Evolutionary conservation across 1,140 invertebrate species (phyloP).

Genomic region (Seison nebaliae): DNA sequence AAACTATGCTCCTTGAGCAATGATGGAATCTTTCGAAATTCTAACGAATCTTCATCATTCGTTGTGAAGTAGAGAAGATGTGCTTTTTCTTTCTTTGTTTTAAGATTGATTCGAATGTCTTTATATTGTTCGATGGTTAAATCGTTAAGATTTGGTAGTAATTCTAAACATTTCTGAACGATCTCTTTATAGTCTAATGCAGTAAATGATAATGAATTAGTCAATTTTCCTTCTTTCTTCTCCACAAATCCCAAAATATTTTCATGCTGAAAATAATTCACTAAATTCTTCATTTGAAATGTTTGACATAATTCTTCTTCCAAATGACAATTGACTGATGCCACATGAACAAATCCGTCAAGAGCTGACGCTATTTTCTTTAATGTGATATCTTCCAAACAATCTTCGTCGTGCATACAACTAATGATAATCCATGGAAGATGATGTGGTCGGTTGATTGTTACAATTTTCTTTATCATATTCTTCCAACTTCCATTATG

Average conservation of each 20-base stretch:
- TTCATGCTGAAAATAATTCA: too few relatives aligned
- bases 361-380: slow-evolving; percentile 38
- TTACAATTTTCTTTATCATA: too few relatives aligned
- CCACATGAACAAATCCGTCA: slow-evolving; percentile 28
- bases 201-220: background rate
- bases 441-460: too few relatives aligned
- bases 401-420: slow-evolving; percentile 26
- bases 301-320: background rate
- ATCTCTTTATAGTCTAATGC: slow-evolving; percentile 30
- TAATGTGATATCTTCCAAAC: slow-evolving; percentile 31
- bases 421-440: slow-evolving; percentile 31
- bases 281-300: background rate
- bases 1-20: too few relatives aligned
- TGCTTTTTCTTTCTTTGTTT: too few relatives aligned
- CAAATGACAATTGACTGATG: slow-evolving; percentile 1
- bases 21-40: too few relatives aligned
- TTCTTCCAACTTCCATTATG: slow-evolving; percentile 19
- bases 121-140: slow-evolving; percentile 17
- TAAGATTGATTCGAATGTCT: slow-evolving; percentile 20
- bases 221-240: too few relatives aligned
- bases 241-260: too few relatives aligned
- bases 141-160: slow-evolving; percentile 32
- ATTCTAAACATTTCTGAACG: slow-evolving; percentile 31
- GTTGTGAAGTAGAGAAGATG: too few relatives aligned
- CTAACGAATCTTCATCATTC: too few relatives aligned